Evolutionary conservation across 2,113 vertebrate species (phyloP).

Genomic region (Columbina picui): DNA sequence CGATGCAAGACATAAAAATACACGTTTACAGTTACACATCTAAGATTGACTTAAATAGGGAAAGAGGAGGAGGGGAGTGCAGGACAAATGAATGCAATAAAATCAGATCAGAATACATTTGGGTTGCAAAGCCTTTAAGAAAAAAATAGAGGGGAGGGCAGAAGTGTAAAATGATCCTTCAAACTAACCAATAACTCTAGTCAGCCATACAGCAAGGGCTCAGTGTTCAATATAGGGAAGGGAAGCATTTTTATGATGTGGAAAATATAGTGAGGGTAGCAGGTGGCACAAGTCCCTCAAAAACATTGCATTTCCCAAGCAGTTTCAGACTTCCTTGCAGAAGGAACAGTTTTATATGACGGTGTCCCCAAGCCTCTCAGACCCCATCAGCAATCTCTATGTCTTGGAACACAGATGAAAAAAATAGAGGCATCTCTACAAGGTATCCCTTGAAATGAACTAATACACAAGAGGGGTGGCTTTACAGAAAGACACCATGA

Average conservation of each 20-base stretch:
- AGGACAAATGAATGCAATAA: background rate
- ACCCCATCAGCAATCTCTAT: accelerated
- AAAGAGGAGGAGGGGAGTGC: background rate
- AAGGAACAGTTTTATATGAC: background rate
- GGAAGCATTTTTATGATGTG: background rate
- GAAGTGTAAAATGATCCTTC: background rate
- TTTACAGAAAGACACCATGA: background rate
- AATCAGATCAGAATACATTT: background rate
- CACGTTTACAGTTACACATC: background rate
- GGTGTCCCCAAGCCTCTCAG: background rate
- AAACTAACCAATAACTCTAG: background rate
- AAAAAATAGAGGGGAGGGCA: background rate
- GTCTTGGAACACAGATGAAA: background rate
- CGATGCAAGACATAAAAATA: background rate
- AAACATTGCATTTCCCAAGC: background rate
- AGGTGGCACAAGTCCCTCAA: background rate
- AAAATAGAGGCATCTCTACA: background rate
- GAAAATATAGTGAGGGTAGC: too few relatives aligned
- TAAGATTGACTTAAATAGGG: background rate
- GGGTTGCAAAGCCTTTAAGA: background rate
- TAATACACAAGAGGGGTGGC: background rate
- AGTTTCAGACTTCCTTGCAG: background rate
- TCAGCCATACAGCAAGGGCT: background rate
- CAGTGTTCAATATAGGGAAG: background rate
- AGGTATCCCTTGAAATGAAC: background rate